A percentile compares a stretch with the other conserved stretches of the same genome.
Evolutionary conservation across 2,113 vertebrate species (phyloP).

Genomic region (Pholis gunnellus): DNA sequence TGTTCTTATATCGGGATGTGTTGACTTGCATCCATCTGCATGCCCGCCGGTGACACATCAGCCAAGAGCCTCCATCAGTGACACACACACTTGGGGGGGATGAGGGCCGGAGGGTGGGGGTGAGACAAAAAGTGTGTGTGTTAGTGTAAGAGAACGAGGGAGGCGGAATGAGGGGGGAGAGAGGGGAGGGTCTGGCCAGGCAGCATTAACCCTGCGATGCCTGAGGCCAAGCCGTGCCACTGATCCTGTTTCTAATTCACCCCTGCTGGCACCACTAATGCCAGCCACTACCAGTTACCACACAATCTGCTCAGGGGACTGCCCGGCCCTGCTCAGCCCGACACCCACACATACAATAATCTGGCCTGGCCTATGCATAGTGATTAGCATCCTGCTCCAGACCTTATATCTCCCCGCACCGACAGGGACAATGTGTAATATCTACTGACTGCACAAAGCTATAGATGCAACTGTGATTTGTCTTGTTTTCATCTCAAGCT

Average conservation of each 20-base stretch:
- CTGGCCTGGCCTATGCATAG: conserved; percentile 42
- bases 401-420: conserved; percentile 14
- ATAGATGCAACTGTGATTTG: neutral
- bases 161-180: conserved; percentile 26
- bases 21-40: conserved; percentile 81
- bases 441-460: neutral
- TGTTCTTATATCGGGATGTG: conserved; percentile 66
- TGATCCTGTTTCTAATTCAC: conserved; percentile 83
- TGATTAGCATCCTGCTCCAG: conserved; percentile 39
- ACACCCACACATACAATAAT: conserved; percentile 53
- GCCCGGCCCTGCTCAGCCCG: conserved; percentile 51
- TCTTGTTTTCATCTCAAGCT: neutral
- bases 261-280: conserved; percentile 80
- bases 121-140: conserved; percentile 19
- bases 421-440: neutral
- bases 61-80: conserved; percentile 78
- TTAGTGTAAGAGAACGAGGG: conserved; percentile 31
- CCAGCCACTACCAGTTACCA: conserved; percentile 77
- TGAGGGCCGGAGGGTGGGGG: conserved; percentile 37
- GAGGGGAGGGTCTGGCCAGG: conserved; percentile 65
- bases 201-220: conserved; percentile 79
- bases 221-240: conserved; percentile 73
- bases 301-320: conserved; percentile 80
- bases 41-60: conserved; percentile 81
- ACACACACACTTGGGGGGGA: conserved; percentile 60